These are phyloP conservation scores for Eubasilissa splendida DNA, from an alignment of 2,888 invertebrate species.

Conservation along the genomic window DNA sequence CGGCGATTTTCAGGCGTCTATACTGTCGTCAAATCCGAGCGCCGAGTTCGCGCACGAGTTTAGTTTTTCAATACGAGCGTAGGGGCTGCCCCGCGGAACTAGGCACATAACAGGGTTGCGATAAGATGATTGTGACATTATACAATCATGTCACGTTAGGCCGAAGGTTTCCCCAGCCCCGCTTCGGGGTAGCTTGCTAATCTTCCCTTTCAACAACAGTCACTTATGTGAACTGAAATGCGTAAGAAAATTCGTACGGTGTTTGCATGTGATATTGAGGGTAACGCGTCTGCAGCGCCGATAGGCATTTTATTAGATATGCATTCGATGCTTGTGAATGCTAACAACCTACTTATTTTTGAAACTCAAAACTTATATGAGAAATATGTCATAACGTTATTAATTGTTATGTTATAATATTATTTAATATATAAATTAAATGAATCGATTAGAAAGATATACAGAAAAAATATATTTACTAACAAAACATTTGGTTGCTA, in stretches of 20 bases:
- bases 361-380: not conserved
- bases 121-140: slow-evolving; percentile 39
- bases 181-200: slow-evolving; percentile 25
- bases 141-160: slow-evolving; percentile 38
- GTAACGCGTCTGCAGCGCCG: not conserved
- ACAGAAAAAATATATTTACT: not conserved
- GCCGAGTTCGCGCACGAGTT: not conserved
- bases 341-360: not conserved
- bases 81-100: not conserved
- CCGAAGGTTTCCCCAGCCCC: slow-evolving; percentile 29
- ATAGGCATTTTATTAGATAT: no score
- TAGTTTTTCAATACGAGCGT: not conserved
- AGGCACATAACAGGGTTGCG: slow-evolving; percentile 25
- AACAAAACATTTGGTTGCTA: no score
- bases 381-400: not conserved
- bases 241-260: slow-evolving; percentile 35
- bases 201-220: slow-evolving; percentile 25
- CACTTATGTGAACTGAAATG: slow-evolving; percentile 21
- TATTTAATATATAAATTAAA: no score
- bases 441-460: no score
- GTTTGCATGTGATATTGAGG: slow-evolving; percentile 11
- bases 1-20: no score
- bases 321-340: not conserved
- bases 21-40: not conserved
- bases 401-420: not conserved